These are phyloP conservation scores for Euplexia lucipara DNA, from an alignment of 2,888 invertebrate genomes.

Conservation along the genomic window DNA sequence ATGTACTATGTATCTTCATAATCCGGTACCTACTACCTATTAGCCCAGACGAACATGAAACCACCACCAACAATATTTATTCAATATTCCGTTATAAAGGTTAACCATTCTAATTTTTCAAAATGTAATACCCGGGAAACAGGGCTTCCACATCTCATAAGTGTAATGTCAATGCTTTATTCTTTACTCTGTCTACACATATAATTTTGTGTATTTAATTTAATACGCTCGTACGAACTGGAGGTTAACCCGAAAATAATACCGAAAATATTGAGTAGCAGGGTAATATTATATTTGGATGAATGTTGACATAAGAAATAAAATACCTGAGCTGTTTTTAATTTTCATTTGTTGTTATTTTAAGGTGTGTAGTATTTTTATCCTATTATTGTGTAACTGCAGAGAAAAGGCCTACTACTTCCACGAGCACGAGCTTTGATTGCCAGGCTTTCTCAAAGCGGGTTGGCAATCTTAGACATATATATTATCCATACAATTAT, in stretches of 20 bases:
- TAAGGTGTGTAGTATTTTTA: not conserved
- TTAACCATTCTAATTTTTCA: constrained; percentile 34
- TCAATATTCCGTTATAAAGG: constrained; percentile 19
- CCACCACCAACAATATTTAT: constrained; percentile 21
- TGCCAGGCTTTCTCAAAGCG: too few relatives aligned
- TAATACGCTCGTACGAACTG: constrained; percentile 8
- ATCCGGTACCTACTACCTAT: not conserved
- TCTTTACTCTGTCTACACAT: constrained; percentile 1
- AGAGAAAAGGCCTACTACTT: too few relatives aligned
- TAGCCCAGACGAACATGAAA: too few relatives aligned
- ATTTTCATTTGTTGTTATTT: too few relatives aligned
- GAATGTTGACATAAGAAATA: not conserved
- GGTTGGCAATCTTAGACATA: too few relatives aligned
- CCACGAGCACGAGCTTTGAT: too few relatives aligned
- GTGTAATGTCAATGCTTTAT: constrained; percentile 10
- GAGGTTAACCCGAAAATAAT: not conserved
- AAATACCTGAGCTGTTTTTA: not conserved
- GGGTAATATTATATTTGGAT: not conserved
- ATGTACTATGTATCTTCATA: not conserved
- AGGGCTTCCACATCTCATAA: constrained; percentile 22
- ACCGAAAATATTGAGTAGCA: not conserved
- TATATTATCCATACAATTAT: too few relatives aligned
- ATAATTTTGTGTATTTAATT: constrained; percentile 8
- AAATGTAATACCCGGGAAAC: constrained; percentile 24
- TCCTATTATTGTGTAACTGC: not conserved